Conservation (phyloP, 2,888 invertebrate genomes). For the Himalopsyche kuldschensis region DNA sequence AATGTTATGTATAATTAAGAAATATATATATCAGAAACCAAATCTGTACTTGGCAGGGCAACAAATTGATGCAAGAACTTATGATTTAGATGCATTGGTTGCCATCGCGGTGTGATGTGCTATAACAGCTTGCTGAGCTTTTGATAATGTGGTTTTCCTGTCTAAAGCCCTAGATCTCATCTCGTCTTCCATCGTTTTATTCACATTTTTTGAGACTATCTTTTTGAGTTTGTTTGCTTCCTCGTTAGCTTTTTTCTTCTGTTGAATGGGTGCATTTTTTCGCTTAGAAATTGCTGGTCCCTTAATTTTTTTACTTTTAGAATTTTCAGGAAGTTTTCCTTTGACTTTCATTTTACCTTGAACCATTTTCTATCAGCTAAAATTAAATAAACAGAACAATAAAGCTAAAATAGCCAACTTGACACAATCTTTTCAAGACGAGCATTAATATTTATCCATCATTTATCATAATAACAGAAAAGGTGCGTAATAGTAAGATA, state of each 20-base stretch:
- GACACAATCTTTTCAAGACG: no score
- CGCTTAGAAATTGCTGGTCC: conserved; percentile 62
- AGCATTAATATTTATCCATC: no score
- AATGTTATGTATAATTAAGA: neutral
- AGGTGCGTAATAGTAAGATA: no score
- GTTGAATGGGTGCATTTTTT: conserved; percentile 65
- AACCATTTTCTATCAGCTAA: conserved; percentile 55
- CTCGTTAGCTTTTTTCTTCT: conserved; percentile 62
- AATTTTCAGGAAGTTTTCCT: conserved; percentile 61
- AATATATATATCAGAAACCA: neutral
- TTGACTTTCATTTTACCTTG: conserved; percentile 72
- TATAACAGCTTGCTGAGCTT: conserved; percentile 49
- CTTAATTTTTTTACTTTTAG: conserved; percentile 56
- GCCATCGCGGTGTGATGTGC: conserved; percentile 27
- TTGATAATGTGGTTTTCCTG: conserved; percentile 55
- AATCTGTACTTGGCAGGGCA: neutral
- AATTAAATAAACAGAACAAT: neutral
- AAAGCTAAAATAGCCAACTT: no score
- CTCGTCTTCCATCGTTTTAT: conserved; percentile 68
- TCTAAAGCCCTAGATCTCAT: conserved; percentile 61
- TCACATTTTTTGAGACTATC: conserved; percentile 69
- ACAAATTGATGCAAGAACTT: neutral
- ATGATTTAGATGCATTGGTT: neutral
- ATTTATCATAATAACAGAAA: no score
- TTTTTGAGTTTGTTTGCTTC: conserved; percentile 68